Percentiles rank a stretch among this genome's conserved stretches.
Evolutionary conservation across 1,140 invertebrate genomes (phyloP).

Genomic region (Magallana gigas): DNA sequence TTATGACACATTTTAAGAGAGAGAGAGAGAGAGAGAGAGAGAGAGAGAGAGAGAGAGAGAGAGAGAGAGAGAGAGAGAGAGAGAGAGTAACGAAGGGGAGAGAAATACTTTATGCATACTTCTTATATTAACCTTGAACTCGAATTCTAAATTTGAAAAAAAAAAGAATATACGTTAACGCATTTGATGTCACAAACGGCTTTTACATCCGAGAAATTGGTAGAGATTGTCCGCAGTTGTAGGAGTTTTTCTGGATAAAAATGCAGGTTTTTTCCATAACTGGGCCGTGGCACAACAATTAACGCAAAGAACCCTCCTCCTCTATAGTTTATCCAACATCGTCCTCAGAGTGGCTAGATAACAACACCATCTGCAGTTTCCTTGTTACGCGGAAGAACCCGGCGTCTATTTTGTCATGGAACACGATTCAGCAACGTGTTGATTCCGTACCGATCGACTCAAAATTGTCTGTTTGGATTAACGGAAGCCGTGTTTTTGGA

Average conservation of each 20-base stretch:
- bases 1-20: no score
- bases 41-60: no score
- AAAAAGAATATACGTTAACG: no score
- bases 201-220: no score
- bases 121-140: no score
- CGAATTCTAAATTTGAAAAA: no score
- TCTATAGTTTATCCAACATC: neutral
- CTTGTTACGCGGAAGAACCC: neutral
- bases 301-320: no score
- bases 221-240: no score
- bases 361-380: neutral
- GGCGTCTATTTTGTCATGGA: neutral
- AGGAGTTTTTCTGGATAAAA: neutral
- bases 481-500: neutral
- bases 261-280: neutral
- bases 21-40: no score
- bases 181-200: no score
- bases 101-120: no score
- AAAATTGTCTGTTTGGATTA: neutral
- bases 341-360: neutral
- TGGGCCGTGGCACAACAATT: no score
- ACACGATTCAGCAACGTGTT: neutral
- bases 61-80: accelerated
- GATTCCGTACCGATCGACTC: neutral
- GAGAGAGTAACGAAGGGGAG: accelerated